phyloP scores from a whole-genome alignment of 2,797 vertebrate genomes.

The Urocyon cinereoargenteus region DNA sequence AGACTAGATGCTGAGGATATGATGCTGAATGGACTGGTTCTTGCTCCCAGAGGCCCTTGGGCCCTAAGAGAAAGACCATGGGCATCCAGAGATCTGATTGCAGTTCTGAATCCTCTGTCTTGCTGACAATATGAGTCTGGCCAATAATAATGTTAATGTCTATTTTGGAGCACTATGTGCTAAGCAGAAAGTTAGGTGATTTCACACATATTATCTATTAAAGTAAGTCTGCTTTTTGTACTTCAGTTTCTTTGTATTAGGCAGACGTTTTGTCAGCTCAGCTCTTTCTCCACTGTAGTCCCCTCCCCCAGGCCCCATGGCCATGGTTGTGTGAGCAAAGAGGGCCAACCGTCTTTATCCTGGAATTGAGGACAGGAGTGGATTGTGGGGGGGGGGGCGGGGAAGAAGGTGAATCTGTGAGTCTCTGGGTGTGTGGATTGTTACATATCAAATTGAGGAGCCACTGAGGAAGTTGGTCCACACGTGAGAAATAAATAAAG shows the following conservation, averaged over 20 bases:
- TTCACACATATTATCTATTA: background rate
- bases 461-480: background rate
- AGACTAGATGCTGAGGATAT: background rate
- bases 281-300: background rate
- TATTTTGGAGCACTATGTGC: background rate
- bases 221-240: slow-evolving; percentile 44
- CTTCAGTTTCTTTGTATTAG: background rate
- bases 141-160: background rate
- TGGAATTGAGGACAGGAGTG: background rate
- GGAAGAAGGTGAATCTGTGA: background rate
- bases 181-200: background rate
- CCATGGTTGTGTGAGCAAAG: background rate
- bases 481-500: background rate
- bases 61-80: background rate
- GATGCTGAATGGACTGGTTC: background rate
- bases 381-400: background rate
- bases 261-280: background rate
- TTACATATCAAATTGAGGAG: background rate
- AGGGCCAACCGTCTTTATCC: background rate
- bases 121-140: background rate
- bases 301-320: background rate
- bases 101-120: background rate
- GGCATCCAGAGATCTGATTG: background rate
- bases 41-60: background rate
- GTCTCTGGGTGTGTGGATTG: background rate